Evolutionary conservation across 2,797 vertebrate species (phyloP), one percentile per base, ranked within the genome.

Genomic region (Phrynocephalus vlangalii): DNA sequence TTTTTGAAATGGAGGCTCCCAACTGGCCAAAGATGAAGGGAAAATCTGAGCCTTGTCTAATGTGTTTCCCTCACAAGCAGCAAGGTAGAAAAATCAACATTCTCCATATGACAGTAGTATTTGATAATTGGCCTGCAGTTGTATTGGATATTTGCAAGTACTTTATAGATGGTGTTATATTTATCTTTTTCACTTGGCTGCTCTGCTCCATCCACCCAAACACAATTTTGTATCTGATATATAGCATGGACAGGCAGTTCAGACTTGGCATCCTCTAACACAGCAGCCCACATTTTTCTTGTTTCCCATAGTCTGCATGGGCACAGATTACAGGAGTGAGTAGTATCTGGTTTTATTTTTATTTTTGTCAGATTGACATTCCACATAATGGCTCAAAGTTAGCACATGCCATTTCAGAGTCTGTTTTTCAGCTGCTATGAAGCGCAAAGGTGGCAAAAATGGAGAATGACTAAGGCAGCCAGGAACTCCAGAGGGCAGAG

Each of bases 401-500:
- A 79, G 77, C 22, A 28, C 68, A n/a, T 81, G 79, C 72, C 52
- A 63, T 72, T 86, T 26, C 80, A 63, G 28, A 60, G 26, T 33
- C 33, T n/a, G 68, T 33, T 44, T 86, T 86, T 86, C 13, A 56
- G 67, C 67, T 56, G 73, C 77, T 86, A 50, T 80, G 68, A 52
- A n/a, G 63, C 63, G 79, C 78, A 86, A 81, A 80, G 68, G 78
- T 80, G 52, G 52, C 79, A 78, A 86, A 79, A 80, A 73, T 81
- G 85, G 72, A 80, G 78, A 79, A 86, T 86, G 78, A 48, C 72
- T 86, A 60, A 56, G 67, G 68, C 77, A 79, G 48, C 20, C 30
- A 38, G 50, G 50, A 71, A n/a, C 67, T 71, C 67, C 38, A 79
- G 84, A 79, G 66, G 66, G 77, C 85, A 86, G 67, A 66, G 67